Evolutionary conservation across 2,888 invertebrate species (phyloP).

Genomic region (Achlya flavicornis): DNA sequence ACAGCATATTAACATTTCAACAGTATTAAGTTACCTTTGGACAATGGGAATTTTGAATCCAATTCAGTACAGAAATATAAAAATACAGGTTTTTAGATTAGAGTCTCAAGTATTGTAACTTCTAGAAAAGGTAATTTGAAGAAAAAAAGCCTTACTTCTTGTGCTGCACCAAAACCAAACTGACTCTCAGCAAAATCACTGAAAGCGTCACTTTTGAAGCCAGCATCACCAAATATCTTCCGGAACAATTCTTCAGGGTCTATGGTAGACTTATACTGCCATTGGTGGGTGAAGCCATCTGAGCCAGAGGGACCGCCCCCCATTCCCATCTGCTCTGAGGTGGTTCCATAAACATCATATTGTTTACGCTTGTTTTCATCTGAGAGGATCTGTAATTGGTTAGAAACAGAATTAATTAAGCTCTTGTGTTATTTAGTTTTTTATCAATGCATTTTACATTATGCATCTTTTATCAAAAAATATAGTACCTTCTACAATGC

Average conservation of each 20-base stretch:
- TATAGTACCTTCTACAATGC: too few relatives aligned
- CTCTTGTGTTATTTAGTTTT: too few relatives aligned
- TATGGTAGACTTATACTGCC: slow-evolving; percentile 94
- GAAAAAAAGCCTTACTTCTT: slow-evolving; percentile 87
- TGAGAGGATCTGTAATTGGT: slow-evolving; percentile 87
- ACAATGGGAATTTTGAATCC: too few relatives aligned
- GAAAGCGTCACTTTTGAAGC: slow-evolving; percentile 87
- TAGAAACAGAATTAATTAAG: neutral
- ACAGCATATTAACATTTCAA: too few relatives aligned
- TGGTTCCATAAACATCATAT: slow-evolving; percentile 96
- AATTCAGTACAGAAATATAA: too few relatives aligned
- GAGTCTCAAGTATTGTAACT: too few relatives aligned
- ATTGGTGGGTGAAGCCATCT: slow-evolving; percentile 88
- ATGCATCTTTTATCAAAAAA: too few relatives aligned
- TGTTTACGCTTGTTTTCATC: slow-evolving; percentile 96
- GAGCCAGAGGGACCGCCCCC: slow-evolving; percentile 84
- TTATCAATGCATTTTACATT: too few relatives aligned
- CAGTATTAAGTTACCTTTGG: too few relatives aligned
- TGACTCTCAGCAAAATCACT: slow-evolving; percentile 94
- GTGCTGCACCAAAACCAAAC: slow-evolving; percentile 95
- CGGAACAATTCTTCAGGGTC: slow-evolving; percentile 98
- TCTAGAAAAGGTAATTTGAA: neutral
- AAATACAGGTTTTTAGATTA: too few relatives aligned
- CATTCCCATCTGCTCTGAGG: slow-evolving; percentile 93
- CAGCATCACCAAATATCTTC: slow-evolving; percentile 96